These are phyloP conservation scores for Chiloscyllium punctatum DNA, from an alignment of 2,797 vertebrate genomes.

Conservation along the genomic window DNA sequence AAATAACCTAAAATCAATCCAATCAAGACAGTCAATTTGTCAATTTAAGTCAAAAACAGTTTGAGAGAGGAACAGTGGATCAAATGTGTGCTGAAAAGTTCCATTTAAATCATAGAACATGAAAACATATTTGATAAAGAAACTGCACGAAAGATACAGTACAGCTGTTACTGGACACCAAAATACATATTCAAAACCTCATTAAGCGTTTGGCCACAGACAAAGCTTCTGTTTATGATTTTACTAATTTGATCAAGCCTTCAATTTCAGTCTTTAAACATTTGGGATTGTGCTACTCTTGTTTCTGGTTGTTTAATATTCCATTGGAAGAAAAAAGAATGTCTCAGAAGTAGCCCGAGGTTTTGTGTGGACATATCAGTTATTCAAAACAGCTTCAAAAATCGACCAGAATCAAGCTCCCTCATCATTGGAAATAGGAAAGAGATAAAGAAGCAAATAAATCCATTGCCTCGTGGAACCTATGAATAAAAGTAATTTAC, in stretches of 20 bases:
- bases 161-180: too few relatives aligned
- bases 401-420: background rate
- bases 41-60: background rate
- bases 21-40: background rate
- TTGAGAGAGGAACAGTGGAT: background rate
- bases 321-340: background rate
- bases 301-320: background rate
- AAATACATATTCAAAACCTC: background rate
- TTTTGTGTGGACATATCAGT: background rate
- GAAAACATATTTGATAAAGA: background rate
- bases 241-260: background rate
- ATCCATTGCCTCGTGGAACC: background rate
- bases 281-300: background rate
- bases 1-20: background rate
- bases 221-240: background rate
- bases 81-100: background rate
- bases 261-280: background rate
- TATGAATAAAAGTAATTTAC: background rate
- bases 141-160: background rate
- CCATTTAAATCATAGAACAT: background rate
- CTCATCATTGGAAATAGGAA: background rate
- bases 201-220: background rate
- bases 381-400: background rate
- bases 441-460: background rate
- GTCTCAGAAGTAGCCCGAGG: background rate